Base-by-base conservation (phyloP, 2,888 invertebrate species). In the Drosophila nr. fundita region DNA sequence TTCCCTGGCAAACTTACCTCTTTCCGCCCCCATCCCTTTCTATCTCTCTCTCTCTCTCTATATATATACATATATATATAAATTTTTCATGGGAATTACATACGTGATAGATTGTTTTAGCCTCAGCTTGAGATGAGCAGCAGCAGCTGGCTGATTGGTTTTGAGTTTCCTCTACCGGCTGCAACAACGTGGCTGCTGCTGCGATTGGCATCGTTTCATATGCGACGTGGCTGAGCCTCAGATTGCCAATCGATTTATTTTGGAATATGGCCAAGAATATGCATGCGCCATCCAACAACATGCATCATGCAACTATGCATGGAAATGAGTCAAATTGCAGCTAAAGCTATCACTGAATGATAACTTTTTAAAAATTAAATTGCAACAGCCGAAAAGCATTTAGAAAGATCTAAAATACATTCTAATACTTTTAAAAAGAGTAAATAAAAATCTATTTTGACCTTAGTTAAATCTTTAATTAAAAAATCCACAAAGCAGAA, bases 61-160 rank as follows among this genome's bases (percentile, higher is more conserved):
- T 59, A 34, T 38, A 27, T 29, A 66, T 3, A 4, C 4, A 32
- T 32, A 32, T 59, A 50, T 40, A 32, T 21, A 45, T 27, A 77
- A 74, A 90, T 87, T 87, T 83, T 86, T 91, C 91, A 90, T 91
- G 91, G 92, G 91, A 91, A 91, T 91, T 84, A 86, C 92, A 91
- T 92, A 91, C 91, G 91, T 91, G 91, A 90, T 88, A 87, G 85
- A 84, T 88, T 80, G 71, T 79, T 73, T 78, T 73, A 71, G 61
- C 63, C 68, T 55, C 48, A 29, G 63, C 49, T 67, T 61, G 67
- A 70, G 53, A 32, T 65, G 72, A 75, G 45, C 24, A 15, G 45
- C 15, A 45, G 79, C 78, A 81, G 78, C 78, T 78, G 78, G 57
- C 45, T 87, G 87, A 83, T 83, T 85, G 78, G 69, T 79, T 88